Evolutionary conservation across 2,113 vertebrate genomes (phyloP).

Genomic region (Mormyrus iriodes): DNA sequence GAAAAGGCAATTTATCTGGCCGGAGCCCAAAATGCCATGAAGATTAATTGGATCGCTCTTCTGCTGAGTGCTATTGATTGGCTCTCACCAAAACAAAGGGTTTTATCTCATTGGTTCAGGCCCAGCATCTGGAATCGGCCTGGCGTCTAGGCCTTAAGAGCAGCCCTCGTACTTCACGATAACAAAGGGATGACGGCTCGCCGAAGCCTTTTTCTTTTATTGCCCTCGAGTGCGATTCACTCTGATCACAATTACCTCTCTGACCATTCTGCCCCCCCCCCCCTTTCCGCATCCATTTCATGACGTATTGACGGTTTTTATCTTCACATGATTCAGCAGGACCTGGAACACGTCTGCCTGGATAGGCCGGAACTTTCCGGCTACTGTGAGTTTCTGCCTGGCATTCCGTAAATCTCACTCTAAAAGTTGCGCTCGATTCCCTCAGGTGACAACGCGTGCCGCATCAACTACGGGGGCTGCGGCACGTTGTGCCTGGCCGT

Average conservation of each 20-base stretch:
- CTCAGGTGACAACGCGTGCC: conserved; percentile 75
- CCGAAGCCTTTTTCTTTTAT: conserved; percentile 11
- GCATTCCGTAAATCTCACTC: not conserved
- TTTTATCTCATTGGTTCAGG: conserved; percentile 66
- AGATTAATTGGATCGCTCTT: conserved; percentile 58
- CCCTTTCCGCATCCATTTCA: conserved; percentile 45
- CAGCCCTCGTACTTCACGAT: conserved; percentile 44
- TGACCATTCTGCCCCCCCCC: conserved; percentile 3
- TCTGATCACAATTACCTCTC: conserved; percentile 42
- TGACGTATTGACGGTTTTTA: conserved; percentile 35
- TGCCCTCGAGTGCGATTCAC: conserved; percentile 21
- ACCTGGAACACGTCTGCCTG: not conserved
- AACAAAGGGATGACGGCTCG: conserved; percentile 41
- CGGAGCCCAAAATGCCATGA: conserved; percentile 15
- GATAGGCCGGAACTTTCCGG: not conserved
- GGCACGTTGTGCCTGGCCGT: conserved; percentile 71
- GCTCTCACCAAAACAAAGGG: conserved; percentile 42
- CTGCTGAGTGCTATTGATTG: conserved; percentile 50
- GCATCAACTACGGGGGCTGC: conserved; percentile 73
- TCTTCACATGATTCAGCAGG: conserved; percentile 22
- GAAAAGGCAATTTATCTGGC: conserved; percentile 28
- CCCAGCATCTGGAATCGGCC: conserved; percentile 42
- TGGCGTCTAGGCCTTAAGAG: conserved; percentile 45
- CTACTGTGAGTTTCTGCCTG: not conserved
- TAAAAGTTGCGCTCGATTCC: not conserved